phyloP scores from a whole-genome alignment of 2,797 vertebrate genomes.

The Taenioides sp. region DNA sequence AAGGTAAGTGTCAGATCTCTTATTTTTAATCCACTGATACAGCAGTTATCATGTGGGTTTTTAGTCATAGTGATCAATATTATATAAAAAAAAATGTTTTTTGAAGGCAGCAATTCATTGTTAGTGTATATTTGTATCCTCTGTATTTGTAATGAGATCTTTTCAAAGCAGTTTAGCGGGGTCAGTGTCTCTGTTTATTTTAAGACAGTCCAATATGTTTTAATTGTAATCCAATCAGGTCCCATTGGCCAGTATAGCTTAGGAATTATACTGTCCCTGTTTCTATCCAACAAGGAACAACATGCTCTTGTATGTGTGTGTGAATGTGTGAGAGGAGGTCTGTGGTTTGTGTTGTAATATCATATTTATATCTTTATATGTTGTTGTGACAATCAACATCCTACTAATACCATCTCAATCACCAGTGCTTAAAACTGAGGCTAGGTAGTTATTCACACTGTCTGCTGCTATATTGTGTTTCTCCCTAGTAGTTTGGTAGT shows the following conservation, averaged over 20 bases:
- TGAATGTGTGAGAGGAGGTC: slow-evolving; percentile 17
- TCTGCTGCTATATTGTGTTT: slow-evolving; percentile 63
- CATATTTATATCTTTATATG: slow-evolving; percentile 41
- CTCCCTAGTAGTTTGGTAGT: slow-evolving; percentile 51
- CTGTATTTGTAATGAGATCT: slow-evolving; percentile 35
- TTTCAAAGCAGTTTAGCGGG: slow-evolving; percentile 25
- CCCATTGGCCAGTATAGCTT: slow-evolving; percentile 31
- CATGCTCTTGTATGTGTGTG: slow-evolving; percentile 43
- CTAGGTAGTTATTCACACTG: slow-evolving; percentile 54
- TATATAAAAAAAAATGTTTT: too few species aligned
- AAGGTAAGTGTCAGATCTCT: slow-evolving; percentile 84
- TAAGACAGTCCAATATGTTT: slow-evolving; percentile 21
- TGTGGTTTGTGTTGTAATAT: slow-evolving; percentile 16
- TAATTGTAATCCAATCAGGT: slow-evolving; percentile 39
- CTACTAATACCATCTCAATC: slow-evolving; percentile 62
- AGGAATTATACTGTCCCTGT: slow-evolving; percentile 40
- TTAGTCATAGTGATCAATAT: slow-evolving; percentile 6
- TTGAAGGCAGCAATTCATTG: neutral
- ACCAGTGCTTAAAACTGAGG: slow-evolving; percentile 52
- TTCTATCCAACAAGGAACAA: slow-evolving; percentile 50
- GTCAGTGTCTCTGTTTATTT: slow-evolving; percentile 36
- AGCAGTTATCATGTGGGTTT: slow-evolving; percentile 17
- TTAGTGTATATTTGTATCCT: slow-evolving; percentile 22
- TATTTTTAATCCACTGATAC: slow-evolving; percentile 1
- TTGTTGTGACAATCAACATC: slow-evolving; percentile 65